These are phyloP conservation scores for Brachionus calyciflorus DNA, from an alignment of 1,140 invertebrate species.

Conservation along the genomic window DNA sequence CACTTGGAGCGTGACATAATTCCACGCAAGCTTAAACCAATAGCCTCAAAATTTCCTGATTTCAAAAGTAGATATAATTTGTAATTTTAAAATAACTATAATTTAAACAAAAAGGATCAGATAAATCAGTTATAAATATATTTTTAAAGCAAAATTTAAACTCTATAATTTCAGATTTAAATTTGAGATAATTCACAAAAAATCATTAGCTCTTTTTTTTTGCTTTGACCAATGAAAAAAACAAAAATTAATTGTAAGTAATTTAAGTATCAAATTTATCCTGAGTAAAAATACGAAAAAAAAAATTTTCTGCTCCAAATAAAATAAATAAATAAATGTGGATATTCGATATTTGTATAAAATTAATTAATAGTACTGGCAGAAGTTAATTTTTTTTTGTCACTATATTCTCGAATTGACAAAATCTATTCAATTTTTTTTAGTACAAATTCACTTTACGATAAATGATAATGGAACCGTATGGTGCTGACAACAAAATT, in stretches of 20 bases:
- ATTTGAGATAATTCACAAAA: not conserved
- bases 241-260: not conserved
- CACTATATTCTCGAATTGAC: not conserved
- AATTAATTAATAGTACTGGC: not conserved
- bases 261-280: not conserved
- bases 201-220: not conserved
- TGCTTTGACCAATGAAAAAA: not conserved
- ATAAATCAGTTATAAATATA: no score
- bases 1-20: no score
- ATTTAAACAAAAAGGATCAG: no score
- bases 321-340: not conserved
- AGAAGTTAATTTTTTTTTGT: not conserved
- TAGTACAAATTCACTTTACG: not conserved
- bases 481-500: not conserved
- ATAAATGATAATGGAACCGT: slow-evolving; percentile 1
- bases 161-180: no score
- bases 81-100: no score
- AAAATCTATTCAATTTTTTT: not conserved
- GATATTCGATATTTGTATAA: not conserved
- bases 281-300: not conserved
- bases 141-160: no score
- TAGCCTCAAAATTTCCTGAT: no score
- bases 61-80: no score
- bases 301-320: not conserved
- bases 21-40: no score